phyloP scores from a whole-genome alignment of 1,140 invertebrate genomes.

The Battus philenor region DNA sequence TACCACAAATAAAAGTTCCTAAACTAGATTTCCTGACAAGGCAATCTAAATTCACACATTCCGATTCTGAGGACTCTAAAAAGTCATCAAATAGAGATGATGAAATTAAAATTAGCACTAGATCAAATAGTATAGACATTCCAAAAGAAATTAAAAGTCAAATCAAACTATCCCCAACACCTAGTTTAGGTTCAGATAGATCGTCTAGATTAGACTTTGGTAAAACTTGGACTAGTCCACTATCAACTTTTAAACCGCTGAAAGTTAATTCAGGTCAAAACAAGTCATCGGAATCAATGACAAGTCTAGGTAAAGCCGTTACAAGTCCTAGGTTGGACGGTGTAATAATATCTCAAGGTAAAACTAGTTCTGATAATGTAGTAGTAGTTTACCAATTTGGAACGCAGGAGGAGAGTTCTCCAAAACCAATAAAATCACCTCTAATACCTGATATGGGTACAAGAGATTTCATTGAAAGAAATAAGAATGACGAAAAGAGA shows the following conservation, averaged over 20 bases:
- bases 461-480: conserved; percentile 52
- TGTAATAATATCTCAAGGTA: conserved; percentile 64
- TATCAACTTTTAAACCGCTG: conserved; percentile 58
- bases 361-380: conserved; percentile 60
- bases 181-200: conserved; percentile 46
- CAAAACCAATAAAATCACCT: conserved; percentile 48
- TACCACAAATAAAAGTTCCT: conserved; percentile 67
- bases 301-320: conserved; percentile 46
- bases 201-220: conserved; percentile 53
- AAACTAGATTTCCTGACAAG: conserved; percentile 48
- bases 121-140: conserved; percentile 48
- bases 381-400: conserved; percentile 69
- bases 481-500: conserved; percentile 57
- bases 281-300: conserved; percentile 53
- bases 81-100: conserved; percentile 39
- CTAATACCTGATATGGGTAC: conserved; percentile 50
- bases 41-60: conserved; percentile 35
- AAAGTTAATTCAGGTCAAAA: conserved; percentile 34
- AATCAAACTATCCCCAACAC: conserved; percentile 47
- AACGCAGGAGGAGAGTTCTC: conserved; percentile 43
- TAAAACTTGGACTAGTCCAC: conserved; percentile 50
- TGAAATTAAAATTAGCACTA: conserved; percentile 39
- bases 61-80: conserved; percentile 55
- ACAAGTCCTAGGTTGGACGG: conserved; percentile 61
- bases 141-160: conserved; percentile 39